These are phyloP conservation scores for Cecropterus lyciades DNA, from an alignment of 1,140 invertebrate species.

Conservation along the genomic window DNA sequence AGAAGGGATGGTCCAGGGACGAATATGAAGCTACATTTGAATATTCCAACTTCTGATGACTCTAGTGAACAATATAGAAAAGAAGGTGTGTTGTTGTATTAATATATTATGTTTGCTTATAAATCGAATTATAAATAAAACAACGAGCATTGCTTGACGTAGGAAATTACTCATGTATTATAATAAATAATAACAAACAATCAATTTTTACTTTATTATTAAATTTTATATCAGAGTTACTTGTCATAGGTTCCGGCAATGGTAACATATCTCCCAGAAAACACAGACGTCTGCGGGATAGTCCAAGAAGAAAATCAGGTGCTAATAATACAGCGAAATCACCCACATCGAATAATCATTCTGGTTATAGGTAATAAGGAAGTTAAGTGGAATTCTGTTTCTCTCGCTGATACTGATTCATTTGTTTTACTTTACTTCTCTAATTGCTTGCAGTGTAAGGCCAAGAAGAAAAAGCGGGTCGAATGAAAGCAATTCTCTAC, in stretches of 20 bases:
- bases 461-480: slow-evolving; percentile 80
- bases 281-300: slow-evolving; percentile 87
- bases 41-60: slow-evolving; percentile 88
- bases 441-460: slow-evolving; percentile 48
- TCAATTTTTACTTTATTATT: too few species aligned
- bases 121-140: too few species aligned
- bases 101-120: too few species aligned
- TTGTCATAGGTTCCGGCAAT: slow-evolving; percentile 60
- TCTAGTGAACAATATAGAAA: slow-evolving; percentile 85
- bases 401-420: too few species aligned
- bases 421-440: neutral
- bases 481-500: slow-evolving; percentile 86
- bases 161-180: too few species aligned
- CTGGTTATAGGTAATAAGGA: slow-evolving; percentile 61
- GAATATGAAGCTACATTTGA: slow-evolving; percentile 80
- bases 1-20: slow-evolving; percentile 71
- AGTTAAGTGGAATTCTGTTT: neutral
- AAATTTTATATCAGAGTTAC: neutral
- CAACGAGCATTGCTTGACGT: too few species aligned
- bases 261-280: slow-evolving; percentile 84
- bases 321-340: slow-evolving; percentile 77
- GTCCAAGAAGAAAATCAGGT: slow-evolving; percentile 87
- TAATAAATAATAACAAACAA: too few species aligned
- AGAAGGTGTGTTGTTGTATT: slow-evolving; percentile 61
- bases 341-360: slow-evolving; percentile 71